Evolutionary conservation across 1,140 invertebrate genomes (phyloP).

Genomic region (Solenopsis invicta): DNA sequence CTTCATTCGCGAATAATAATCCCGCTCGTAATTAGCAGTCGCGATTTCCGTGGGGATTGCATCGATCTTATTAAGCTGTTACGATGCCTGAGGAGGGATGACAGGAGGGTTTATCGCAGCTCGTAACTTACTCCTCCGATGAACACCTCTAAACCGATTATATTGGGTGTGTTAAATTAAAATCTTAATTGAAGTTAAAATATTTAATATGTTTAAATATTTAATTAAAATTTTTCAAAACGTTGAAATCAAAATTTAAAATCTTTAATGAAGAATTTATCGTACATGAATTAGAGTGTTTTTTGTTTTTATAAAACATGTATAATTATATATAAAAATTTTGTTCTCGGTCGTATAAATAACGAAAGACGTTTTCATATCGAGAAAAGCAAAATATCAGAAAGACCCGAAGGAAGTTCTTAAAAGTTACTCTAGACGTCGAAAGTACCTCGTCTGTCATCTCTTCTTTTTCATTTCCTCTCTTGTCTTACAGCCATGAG

Average conservation of each 20-base stretch:
- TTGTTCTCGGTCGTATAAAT: neutral
- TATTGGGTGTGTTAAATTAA: neutral
- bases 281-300: neutral
- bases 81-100: neutral
- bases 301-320: neutral
- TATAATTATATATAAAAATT: too few species aligned
- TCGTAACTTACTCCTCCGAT: neutral
- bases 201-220: slow-evolving; percentile 1
- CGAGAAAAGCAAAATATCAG: neutral
- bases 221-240: neutral
- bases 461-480: slow-evolving; percentile 45
- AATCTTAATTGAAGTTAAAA: slow-evolving; percentile 17
- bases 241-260: slow-evolving; percentile 1
- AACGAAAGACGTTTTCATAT: neutral
- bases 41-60: neutral
- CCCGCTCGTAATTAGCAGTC: slow-evolving; percentile 47
- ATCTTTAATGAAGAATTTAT: neutral
- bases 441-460: slow-evolving; percentile 59
- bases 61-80: slow-evolving; percentile 37
- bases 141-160: slow-evolving; percentile 7
- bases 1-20: slow-evolving; percentile 35
- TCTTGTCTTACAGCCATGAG: slow-evolving; percentile 12
- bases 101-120: neutral
- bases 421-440: slow-evolving; percentile 17
- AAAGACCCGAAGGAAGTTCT: neutral